Conservation (phyloP, 2,797 vertebrate genomes). For the Myoxocephalus aenaeus region DNA sequence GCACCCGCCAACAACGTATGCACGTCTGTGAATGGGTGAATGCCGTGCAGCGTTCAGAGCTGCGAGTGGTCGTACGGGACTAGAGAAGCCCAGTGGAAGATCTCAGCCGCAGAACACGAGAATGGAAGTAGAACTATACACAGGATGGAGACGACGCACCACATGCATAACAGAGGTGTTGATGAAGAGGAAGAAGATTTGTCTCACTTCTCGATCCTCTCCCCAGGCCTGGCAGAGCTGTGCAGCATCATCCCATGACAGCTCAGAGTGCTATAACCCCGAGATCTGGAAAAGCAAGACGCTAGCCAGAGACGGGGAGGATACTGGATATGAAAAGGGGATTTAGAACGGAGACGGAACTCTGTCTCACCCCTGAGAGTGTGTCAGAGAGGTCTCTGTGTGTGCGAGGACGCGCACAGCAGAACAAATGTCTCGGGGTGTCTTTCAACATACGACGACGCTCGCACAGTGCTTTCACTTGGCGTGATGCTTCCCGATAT, state of each 20-base stretch:
- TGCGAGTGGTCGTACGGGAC: neutral
- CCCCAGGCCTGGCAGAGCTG: constrained; percentile 43
- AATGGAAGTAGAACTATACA: neutral
- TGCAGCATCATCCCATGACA: constrained; percentile 52
- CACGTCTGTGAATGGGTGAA: neutral
- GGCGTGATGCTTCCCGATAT: neutral
- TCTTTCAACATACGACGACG: neutral
- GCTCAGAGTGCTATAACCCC: constrained; percentile 33
- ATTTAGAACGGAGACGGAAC: constrained; percentile 31
- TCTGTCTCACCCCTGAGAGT: constrained; percentile 10
- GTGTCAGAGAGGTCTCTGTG: neutral
- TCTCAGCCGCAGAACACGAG: neutral
- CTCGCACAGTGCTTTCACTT: neutral
- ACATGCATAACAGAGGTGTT: constrained; percentile 31
- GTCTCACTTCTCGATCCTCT: constrained; percentile 39
- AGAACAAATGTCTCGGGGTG: constrained; percentile 1
- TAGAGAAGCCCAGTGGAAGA: neutral
- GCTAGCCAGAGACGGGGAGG: constrained; percentile 47
- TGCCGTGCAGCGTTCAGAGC: neutral
- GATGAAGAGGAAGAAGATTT: constrained; percentile 50
- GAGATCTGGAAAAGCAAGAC: constrained; percentile 43
- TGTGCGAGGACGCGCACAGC: constrained; percentile 12
- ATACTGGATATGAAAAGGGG: constrained; percentile 47
- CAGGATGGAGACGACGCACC: constrained; percentile 15
- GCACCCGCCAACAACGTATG: neutral